Conservation (phyloP, 1,140 invertebrate species). For the Bombus terrestris region DNA sequence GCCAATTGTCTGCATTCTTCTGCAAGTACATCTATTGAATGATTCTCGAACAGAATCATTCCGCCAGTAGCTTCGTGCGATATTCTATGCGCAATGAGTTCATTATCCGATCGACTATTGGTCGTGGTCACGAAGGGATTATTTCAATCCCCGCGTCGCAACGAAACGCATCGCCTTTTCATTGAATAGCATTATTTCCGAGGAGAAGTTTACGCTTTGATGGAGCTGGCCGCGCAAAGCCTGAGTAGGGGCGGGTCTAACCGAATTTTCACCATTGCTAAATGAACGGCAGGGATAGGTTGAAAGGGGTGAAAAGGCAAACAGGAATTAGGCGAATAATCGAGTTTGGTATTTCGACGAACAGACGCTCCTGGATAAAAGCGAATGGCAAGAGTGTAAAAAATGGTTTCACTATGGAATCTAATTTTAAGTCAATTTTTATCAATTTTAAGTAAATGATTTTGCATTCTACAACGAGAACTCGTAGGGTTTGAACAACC, state of each 20-base stretch:
- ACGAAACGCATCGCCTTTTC: not conserved
- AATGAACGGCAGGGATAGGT: not conserved
- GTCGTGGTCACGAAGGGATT: not conserved
- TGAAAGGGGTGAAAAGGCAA: not conserved
- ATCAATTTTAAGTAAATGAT: too few species aligned
- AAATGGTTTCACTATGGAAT: not conserved
- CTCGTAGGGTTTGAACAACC: too few species aligned
- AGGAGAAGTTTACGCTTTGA: conserved; percentile 32
- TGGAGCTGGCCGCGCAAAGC: conserved; percentile 20
- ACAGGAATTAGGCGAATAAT: conserved; percentile 16
- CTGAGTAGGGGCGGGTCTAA: conserved; percentile 33
- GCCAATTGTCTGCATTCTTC: not conserved
- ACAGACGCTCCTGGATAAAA: not conserved
- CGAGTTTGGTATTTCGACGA: not conserved
- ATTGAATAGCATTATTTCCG: conserved; percentile 32
- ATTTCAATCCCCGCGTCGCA: not conserved
- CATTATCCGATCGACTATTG: not conserved
- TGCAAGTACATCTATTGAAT: too few species aligned
- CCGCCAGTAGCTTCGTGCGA: not conserved
- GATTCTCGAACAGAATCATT: not conserved
- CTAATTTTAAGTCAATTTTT: too few species aligned
- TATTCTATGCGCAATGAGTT: not conserved
- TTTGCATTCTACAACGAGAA: too few species aligned
- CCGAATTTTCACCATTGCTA: conserved; percentile 47
- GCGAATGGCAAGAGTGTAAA: not conserved